Base-by-base conservation (phyloP, 2,113 vertebrate species). In the Beaufortia kweichowensis region DNA sequence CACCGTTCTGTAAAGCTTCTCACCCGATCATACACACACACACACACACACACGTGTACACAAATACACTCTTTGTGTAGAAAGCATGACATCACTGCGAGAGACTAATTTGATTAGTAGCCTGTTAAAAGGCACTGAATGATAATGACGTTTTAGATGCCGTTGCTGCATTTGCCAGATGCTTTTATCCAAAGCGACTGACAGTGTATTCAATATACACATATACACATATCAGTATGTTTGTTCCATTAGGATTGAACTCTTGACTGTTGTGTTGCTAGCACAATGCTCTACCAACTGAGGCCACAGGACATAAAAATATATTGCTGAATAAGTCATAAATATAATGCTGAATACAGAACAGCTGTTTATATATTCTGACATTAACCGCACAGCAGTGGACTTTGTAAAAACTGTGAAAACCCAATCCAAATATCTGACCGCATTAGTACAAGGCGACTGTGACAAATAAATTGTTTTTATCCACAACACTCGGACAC, bases 71-170 rank as follows among this genome's bases (percentile, higher is more conserved):
- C 39, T 43, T 31, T 41, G 39, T 43, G 26, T 50, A 19, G 28
- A 73, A 43, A 43, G 50, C 50, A 41, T 33, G 48, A 43, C 14
- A 62, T 24, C 39, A 50, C 21, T 59, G 29, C 4, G 23, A 60
- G 68, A 81, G 29, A 19, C 75, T 56, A 6, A 76, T 57, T 76
- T 33, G 28, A 65, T 76, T 71, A 65, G 60, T 41, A 10, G 17
- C 33, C 57, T 69, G 35, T 24, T 63, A 70, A 75, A 75, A 59
- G 62, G 3, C 14, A 11, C 66, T 63, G 65, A 3, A 41, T 19
- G 33, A 9, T 55, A 35, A 69, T 69, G 23, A 21, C n/a, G 15
- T 11, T 23, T 3, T 50, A 24, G 65, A 31, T 31, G 43, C 65
- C 26, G 28, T 26, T 3, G 14, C 65, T 23, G 65, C n/a, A n/a